A percentile compares a stretch with the other conserved stretches of the same genome.
These are phyloP conservation scores for Scaeva pyrastri DNA, from an alignment of 2,888 invertebrate genomes.

Conservation along the genomic window DNA sequence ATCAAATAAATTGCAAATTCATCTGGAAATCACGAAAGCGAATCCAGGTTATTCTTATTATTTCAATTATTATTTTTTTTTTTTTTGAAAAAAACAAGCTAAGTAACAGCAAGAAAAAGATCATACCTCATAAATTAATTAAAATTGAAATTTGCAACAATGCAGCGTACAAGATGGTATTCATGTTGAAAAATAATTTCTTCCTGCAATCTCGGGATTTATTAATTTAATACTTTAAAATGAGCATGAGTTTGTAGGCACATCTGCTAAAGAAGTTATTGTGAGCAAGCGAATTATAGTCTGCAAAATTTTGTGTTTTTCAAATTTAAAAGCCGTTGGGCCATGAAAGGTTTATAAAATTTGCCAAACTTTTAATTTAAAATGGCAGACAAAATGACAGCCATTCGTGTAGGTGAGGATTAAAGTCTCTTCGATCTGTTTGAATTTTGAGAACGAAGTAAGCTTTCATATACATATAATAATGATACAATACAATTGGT, in stretches of 20 bases:
- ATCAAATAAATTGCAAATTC: constrained; percentile 44
- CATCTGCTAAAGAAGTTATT: no score
- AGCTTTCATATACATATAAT: no score
- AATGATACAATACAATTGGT: no score
- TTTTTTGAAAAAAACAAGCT: background rate
- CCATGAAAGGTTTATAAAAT: no score
- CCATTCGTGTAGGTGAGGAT: no score
- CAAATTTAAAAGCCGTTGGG: no score
- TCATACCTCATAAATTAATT: background rate
- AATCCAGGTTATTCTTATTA: background rate
- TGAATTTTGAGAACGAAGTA: no score
- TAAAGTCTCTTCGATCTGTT: no score
- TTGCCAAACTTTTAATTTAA: no score
- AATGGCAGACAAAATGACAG: no score
- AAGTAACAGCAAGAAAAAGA: background rate
- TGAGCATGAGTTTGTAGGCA: background rate
- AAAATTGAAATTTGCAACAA: constrained; percentile 21
- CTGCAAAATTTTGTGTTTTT: no score
- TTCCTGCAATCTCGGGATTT: background rate
- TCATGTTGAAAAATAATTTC: constrained; percentile 55
- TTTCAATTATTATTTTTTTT: background rate
- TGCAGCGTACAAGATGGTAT: constrained; percentile 4
- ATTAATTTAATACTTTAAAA: background rate
- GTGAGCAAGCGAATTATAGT: no score
- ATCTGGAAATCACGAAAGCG: constrained; percentile 27